Base-by-base conservation (phyloP, 2,888 invertebrate species). In the Plutella xylostella region DNA sequence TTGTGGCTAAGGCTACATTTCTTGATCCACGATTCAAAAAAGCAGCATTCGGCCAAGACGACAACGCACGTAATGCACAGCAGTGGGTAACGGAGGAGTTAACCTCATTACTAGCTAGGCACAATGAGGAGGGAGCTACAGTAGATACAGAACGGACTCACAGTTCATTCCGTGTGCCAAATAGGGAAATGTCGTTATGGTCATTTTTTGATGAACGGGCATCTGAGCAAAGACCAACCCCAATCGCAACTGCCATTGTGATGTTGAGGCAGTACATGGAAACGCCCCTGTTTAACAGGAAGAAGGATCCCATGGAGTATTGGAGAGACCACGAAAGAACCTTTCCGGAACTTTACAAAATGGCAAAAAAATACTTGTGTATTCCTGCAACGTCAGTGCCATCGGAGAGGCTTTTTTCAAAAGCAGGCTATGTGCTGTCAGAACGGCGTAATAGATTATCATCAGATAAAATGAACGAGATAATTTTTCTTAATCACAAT, bases 11-110 rank as follows among this genome's bases (percentile, higher is more conserved):
- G 42, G 47, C 44, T 25, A 48, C 48, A 17, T 34, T 45, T 35
- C 30, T 46, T 14, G 46, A 48, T 41, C 48, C 48, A 28, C 33
- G 48, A 6, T 48, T 46, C 28, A 48, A 48, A 31, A 46, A 46
- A 41, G 44, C 30, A 43, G 48, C 18, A 18, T 46, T 48, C 37
- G 19, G 22, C 7, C 9, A 31, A 17, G 46, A 43, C 18, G 22
- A 15, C 14, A 45, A 45, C 28, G 47, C 45, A 4, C 17, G 33
- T 18, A 47, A 45, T 45, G 47, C 47, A 17, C 40, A 45, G 14
- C 21, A 19, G 37, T 45, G 45, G 45, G 41, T 47, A 15, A 34
- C 44, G 18, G 40, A 47, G 19, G 39, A 44, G 33, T 5, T 37
- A n/a, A 11, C 17, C 7, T n/a, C 9, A 11, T 7, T 18, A 37